Percentiles rank a stretch among this genome's conserved stretches.
phyloP scores from a whole-genome alignment of 2,113 vertebrate species.

The Tylochromis polylepis region DNA sequence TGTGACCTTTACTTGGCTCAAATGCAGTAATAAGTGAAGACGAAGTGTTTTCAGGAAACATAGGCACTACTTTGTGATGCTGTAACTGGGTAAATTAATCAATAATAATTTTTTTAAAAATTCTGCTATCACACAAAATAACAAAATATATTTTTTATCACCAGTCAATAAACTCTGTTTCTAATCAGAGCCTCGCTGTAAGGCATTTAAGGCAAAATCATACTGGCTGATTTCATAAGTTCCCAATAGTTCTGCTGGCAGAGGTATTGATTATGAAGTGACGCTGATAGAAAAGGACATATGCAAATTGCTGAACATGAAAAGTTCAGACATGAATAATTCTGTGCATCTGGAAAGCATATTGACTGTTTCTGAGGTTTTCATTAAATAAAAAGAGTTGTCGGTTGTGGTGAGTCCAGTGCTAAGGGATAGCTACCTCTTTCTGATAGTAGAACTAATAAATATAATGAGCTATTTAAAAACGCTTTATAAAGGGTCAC shows the following conservation, averaged over 20 bases:
- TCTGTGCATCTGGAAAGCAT: background rate
- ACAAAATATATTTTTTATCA: background rate
- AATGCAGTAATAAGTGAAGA: background rate
- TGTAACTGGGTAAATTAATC: background rate
- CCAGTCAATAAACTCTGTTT: background rate
- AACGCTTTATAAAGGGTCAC: accelerated
- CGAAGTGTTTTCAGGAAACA: background rate
- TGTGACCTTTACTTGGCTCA: background rate
- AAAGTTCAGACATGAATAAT: background rate
- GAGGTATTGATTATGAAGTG: background rate
- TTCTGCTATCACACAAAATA: accelerated
- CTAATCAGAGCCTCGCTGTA: background rate
- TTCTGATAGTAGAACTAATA: background rate
- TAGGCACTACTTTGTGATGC: background rate
- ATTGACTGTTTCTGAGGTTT: background rate
- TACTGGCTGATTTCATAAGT: background rate
- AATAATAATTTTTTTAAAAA: accelerated
- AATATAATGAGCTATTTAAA: background rate
- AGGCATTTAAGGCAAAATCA: no score
- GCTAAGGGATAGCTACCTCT: background rate
- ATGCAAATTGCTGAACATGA: background rate
- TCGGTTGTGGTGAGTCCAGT: background rate
- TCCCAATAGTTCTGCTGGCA: background rate
- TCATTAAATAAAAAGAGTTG: background rate
- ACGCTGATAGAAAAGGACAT: background rate